Evolutionary conservation across 2,797 vertebrate species (phyloP), one percentile per base, ranked within the genome.

Genomic region (Cyclura pinguis): DNA sequence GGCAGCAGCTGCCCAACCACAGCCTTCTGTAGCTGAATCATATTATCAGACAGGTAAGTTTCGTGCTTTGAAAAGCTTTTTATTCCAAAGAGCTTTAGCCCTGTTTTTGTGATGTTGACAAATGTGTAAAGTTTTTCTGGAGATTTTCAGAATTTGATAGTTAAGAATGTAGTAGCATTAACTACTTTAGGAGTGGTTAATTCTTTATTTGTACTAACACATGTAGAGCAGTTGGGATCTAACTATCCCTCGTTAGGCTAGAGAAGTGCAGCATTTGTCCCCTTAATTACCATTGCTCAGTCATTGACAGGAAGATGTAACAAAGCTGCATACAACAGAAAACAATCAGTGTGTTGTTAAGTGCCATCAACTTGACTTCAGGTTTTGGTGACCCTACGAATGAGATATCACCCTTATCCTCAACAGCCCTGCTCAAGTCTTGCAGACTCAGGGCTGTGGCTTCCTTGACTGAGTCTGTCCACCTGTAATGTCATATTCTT

Each of bases 21-120:
- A 99, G 64, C 98, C 98, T 76, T 98, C 98, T 0, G 98, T 99
- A 88, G 99, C 98, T 6, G 99, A 99, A 77, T 98, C 99, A 6
- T 99, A 99, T 96, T 99, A 99, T 95, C 99, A 99, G 95, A 98
- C 99, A 96, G 98, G 99, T 99, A 93, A 47, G 96, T 96, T 93
- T 24, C 59, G 3, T 77, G 13, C 32, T 72, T 89, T 62, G 82
- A 80, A 47, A 90, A 87, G 0, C 62, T 52, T 64, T 69, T 69
- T 86, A 29, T 72, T 84, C 88, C 13, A 73, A 1, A 0, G 84
- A 85, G 86, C 80, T 73, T 18, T 16, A 74, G 18, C 64, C 85
- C 69, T 89, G 27, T 73, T 74, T 74, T 52, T 74, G 24, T 50
- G n/a, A 5, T 73, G 50, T 77, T 1, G 6, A 1, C 82, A 72